Conservation (phyloP, 2,888 invertebrate genomes). For the Brenthis hecate region DNA sequence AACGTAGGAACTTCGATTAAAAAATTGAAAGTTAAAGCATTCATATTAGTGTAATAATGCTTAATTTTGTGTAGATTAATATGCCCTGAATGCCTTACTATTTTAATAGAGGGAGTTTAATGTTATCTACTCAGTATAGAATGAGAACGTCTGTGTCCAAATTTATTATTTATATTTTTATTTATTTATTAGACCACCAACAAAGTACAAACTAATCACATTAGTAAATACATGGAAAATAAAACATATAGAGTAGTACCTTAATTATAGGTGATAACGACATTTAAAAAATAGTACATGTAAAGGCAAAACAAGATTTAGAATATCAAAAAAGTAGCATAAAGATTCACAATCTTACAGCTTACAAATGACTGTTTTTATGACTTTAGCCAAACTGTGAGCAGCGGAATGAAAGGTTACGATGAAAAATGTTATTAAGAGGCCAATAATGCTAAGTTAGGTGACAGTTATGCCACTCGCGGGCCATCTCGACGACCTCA, state of each 20-base stretch:
- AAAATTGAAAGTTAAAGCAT: neutral
- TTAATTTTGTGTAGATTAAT: neutral
- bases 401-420: conserved; percentile 19
- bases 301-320: too few relatives aligned
- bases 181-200: too few relatives aligned
- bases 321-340: too few relatives aligned
- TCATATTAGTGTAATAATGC: neutral
- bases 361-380: conserved; percentile 10
- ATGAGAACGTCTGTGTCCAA: conserved; percentile 1
- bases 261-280: too few relatives aligned
- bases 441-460: conserved; percentile 58
- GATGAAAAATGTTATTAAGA: conserved; percentile 37
- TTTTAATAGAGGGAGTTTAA: conserved; percentile 14
- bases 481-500: conserved; percentile 39
- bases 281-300: too few relatives aligned
- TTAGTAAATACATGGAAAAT: too few relatives aligned
- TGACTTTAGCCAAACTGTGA: conserved; percentile 13
- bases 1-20: neutral
- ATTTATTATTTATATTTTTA: too few relatives aligned
- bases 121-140: neutral
- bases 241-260: too few relatives aligned
- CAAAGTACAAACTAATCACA: too few relatives aligned
- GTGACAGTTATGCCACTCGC: conserved; percentile 55
- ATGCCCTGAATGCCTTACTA: neutral
- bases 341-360: too few relatives aligned